Evolutionary conservation across 2,113 vertebrate genomes (phyloP), one percentile per base, ranked within the genome.

Genomic region (Pao palembangensis): DNA sequence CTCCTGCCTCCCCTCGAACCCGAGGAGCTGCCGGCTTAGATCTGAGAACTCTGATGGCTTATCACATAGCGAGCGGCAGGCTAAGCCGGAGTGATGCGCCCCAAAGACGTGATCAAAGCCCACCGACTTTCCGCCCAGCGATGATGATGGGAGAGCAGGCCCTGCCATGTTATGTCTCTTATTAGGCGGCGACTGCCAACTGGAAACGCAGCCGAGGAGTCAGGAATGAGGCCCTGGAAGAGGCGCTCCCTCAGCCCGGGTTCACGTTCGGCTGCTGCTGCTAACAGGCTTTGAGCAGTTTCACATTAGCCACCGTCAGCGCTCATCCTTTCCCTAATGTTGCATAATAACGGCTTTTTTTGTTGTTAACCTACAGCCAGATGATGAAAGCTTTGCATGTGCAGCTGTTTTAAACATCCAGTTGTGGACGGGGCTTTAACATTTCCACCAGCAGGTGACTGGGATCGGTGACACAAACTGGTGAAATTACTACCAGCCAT

Each of bases 41-140:
- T 87, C 84, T 80, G 74, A 78, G 60, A 49, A 52, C 71, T 86
- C 73, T 84, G 82, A 90, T 85, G 83, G 82, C 79, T 88, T 85
- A 88, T 90, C 85, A 88, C 85, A 77, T 55, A 74, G 78, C 60
- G 69, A 83, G 85, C 80, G 73, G 79, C 75, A 64, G 73, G 80
- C 85, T 87, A 85, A 85, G 85, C 85, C 69, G 65, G 80, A 87
- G 88, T 68, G 78, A 86, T 80, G 85, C 77, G 51, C 79, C 79
- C 73, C 66, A 80, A 86, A 85, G 82, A 88, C 83, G 73, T 85
- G 82, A 90, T 90, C 88, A 89, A 90, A 91, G 87, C 75, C 3
- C 69, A 76, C 67, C 81, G 84, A 86, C 76, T 81, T 82, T 86
- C 64, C 83, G 78, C 76, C 73, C 75, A 63, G 67, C 68, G 46